Percentiles rank a stretch among this genome's conserved stretches.
phyloP scores from a whole-genome alignment of 2,888 invertebrate species.

The Apodemia duryi region DNA sequence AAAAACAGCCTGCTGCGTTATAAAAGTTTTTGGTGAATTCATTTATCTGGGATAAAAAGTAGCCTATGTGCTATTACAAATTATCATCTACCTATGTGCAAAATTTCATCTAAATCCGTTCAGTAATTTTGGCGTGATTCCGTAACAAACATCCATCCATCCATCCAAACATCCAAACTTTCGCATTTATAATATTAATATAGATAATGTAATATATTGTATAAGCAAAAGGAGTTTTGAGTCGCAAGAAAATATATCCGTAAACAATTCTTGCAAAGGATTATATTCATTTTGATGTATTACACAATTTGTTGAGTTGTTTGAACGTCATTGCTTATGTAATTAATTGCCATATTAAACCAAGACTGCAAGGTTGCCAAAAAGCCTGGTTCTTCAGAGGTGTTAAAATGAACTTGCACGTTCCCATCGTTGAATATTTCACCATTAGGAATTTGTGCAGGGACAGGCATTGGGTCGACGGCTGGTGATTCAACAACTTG shows the following conservation, averaged over 20 bases:
- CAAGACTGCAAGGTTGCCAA: conserved; percentile 51
- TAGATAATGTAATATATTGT: too few species aligned
- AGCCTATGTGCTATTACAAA: too few species aligned
- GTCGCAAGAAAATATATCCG: neutral
- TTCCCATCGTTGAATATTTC: conserved; percentile 56
- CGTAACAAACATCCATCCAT: too few species aligned
- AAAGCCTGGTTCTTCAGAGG: conserved; percentile 44
- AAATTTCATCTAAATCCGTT: too few species aligned
- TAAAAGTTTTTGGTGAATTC: too few species aligned
- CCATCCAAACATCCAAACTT: too few species aligned
- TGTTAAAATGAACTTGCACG: conserved; percentile 50
- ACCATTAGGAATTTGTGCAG: conserved; percentile 38
- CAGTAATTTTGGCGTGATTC: too few species aligned
- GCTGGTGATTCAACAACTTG: conserved; percentile 16
- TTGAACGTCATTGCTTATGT: conserved; percentile 48
- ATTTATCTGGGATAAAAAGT: too few species aligned
- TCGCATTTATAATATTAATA: too few species aligned
- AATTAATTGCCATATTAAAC: conserved; percentile 56
- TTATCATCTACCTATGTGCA: too few species aligned
- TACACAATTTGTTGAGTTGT: conserved; percentile 52
- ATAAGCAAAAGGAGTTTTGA: neutral
- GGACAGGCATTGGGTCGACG: conserved; percentile 19
- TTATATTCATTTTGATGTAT: neutral
- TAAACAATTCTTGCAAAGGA: neutral
- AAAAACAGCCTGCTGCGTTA: too few species aligned